Conservation (phyloP, 1,140 invertebrate genomes). For the Linepithema humile region DNA sequence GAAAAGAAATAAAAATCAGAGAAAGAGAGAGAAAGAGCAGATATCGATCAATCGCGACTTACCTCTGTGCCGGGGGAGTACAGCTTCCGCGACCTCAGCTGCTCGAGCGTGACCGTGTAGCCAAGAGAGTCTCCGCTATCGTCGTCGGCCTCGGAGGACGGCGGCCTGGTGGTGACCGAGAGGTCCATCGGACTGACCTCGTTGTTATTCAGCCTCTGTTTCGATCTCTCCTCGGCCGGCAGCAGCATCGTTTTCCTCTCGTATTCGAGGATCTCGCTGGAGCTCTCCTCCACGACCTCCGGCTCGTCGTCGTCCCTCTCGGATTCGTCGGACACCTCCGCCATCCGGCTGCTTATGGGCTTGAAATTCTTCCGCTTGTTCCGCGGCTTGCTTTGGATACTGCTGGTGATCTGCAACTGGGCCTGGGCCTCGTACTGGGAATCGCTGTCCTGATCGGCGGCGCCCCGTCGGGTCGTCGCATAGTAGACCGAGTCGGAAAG, state of each 20-base stretch:
- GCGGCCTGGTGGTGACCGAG: constrained; percentile 81
- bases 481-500: constrained; percentile 84
- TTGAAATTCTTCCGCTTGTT: constrained; percentile 87
- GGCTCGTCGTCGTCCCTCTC: constrained; percentile 76
- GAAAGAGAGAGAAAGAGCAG: no score
- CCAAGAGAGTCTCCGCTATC: constrained; percentile 82
- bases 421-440: constrained; percentile 79
- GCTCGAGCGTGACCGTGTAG: constrained; percentile 82
- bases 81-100: constrained; percentile 80
- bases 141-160: constrained; percentile 80
- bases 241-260: constrained; percentile 80
- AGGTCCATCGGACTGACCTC: constrained; percentile 83
- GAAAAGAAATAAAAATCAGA: not conserved
- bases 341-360: constrained; percentile 85
- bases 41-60: constrained; percentile 25
- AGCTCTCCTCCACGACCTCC: constrained; percentile 74
- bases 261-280: constrained; percentile 79
- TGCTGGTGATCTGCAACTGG: constrained; percentile 80
- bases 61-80: constrained; percentile 82
- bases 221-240: constrained; percentile 75
- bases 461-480: constrained; percentile 80
- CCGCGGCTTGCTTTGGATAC: constrained; percentile 80
- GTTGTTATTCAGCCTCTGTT: constrained; percentile 83
- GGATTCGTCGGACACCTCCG: constrained; percentile 83
- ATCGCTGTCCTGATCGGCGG: constrained; percentile 82